A percentile compares a stretch with the other conserved stretches of the same genome.
Conservation (phyloP, 2,113 vertebrate species). For the Chrysemys picta region DNA sequence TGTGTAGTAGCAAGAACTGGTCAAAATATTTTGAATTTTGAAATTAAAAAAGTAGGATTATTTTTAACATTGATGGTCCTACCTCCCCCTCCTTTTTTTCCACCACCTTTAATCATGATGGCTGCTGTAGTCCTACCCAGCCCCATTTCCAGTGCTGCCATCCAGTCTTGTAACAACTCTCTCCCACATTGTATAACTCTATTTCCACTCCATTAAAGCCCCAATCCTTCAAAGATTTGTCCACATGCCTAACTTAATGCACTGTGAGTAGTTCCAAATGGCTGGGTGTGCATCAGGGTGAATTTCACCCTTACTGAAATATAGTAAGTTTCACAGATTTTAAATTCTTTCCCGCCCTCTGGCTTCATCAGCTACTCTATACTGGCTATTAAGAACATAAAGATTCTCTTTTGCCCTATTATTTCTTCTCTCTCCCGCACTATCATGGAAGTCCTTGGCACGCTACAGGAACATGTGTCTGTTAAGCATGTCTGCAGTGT, state of each 20-base stretch:
- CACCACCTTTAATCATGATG: rapidly evolving
- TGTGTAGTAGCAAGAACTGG: neutral
- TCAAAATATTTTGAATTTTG: neutral
- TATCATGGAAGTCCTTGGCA: neutral
- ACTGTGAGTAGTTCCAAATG: neutral
- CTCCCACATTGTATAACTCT: rapidly evolving
- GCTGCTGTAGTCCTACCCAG: neutral
- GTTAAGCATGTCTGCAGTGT: rapidly evolving
- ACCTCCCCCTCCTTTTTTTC: rapidly evolving
- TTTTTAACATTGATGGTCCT: neutral
- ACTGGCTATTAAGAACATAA: neutral
- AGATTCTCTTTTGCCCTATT: neutral
- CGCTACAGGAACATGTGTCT: neutral
- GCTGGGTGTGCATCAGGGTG: neutral
- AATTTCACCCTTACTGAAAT: neutral
- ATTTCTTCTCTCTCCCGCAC: neutral
- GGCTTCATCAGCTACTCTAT: neutral
- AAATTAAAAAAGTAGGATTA: neutral
- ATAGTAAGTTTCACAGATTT: neutral
- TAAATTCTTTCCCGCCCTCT: neutral
- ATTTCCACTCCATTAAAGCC: neutral
- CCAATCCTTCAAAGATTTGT: neutral
- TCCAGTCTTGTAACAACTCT: neutral
- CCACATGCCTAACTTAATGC: neutral
- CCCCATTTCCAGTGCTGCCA: neutral